phyloP scores from a whole-genome alignment of 2,113 vertebrate genomes.

The Neodontobutis hainanensis region DNA sequence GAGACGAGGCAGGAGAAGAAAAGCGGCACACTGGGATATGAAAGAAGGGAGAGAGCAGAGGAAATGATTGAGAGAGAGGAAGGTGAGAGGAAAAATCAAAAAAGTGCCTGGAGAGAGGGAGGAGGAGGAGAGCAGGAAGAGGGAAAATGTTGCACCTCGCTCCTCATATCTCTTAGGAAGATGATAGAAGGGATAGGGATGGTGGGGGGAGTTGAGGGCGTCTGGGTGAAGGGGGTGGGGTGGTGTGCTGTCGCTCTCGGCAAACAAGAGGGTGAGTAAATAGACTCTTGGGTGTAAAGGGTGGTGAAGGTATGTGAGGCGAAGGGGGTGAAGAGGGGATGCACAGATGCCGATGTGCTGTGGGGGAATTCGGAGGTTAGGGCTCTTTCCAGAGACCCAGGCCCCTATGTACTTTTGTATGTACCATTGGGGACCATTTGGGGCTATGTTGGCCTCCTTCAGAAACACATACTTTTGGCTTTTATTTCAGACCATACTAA shows the following conservation, averaged over 20 bases:
- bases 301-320: conserved; percentile 64
- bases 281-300: conserved; percentile 75
- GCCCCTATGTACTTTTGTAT: conserved; percentile 38
- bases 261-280: conserved; percentile 79
- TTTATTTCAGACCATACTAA: too few relatives aligned
- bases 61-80: conserved; percentile 50
- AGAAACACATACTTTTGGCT: conserved; percentile 21
- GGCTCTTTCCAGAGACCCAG: conserved; percentile 66
- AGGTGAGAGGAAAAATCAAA: conserved; percentile 78
- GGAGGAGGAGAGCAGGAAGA: conserved; percentile 71
- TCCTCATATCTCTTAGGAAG: conserved; percentile 81
- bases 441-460: conserved; percentile 60
- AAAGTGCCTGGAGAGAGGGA: conserved; percentile 77
- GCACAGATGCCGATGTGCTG: conserved; percentile 55
- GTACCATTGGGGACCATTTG: conserved; percentile 44
- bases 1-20: conserved; percentile 68
- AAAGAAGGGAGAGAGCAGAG: conserved; percentile 50
- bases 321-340: conserved; percentile 15
- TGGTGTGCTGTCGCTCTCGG: conserved; percentile 73
- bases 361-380: conserved; percentile 75
- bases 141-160: conserved; percentile 71
- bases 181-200: conserved; percentile 75
- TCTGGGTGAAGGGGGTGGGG: conserved; percentile 52
- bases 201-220: conserved; percentile 43
- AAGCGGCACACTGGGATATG: conserved; percentile 75